Percentiles rank a stretch among this genome's conserved stretches.
phyloP scores from a whole-genome alignment of 2,113 vertebrate species.

The Corythornis vintsioides region DNA sequence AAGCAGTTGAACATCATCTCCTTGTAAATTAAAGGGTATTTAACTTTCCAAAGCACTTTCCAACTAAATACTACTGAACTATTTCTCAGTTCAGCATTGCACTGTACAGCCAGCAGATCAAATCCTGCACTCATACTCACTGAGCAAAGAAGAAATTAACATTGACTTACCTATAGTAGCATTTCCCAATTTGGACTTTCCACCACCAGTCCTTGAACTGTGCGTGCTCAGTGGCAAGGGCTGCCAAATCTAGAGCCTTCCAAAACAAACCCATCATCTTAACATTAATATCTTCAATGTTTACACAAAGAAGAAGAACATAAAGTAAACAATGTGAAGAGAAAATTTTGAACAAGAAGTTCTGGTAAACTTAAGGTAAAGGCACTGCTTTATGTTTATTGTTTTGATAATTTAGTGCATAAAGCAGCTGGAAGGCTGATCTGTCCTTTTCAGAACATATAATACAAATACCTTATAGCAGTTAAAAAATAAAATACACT shows the following conservation, averaged over 20 bases:
- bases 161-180: slow-evolving; percentile 89
- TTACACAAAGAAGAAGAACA: slow-evolving; percentile 10
- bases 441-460: background rate
- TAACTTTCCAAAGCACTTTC: background rate
- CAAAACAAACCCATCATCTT: slow-evolving; percentile 65
- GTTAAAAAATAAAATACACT: background rate
- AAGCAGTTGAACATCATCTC: background rate
- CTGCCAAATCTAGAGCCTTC: slow-evolving; percentile 95
- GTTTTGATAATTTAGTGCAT: background rate
- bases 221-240: slow-evolving; percentile 91
- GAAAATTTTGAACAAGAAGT: background rate
- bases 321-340: background rate
- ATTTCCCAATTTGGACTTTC: slow-evolving; percentile 98
- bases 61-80: background rate
- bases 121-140: background rate
- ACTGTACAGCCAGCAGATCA: background rate
- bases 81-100: background rate
- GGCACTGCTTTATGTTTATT: background rate
- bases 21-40: background rate
- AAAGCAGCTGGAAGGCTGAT: background rate
- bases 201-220: slow-evolving; percentile 99
- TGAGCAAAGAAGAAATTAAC: background rate
- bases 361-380: background rate
- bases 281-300: background rate
- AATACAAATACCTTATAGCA: background rate